Percentiles rank a stretch among this genome's conserved stretches.
Evolutionary conservation across 2,888 invertebrate genomes (phyloP).

Genomic region (Griposia aprilina): DNA sequence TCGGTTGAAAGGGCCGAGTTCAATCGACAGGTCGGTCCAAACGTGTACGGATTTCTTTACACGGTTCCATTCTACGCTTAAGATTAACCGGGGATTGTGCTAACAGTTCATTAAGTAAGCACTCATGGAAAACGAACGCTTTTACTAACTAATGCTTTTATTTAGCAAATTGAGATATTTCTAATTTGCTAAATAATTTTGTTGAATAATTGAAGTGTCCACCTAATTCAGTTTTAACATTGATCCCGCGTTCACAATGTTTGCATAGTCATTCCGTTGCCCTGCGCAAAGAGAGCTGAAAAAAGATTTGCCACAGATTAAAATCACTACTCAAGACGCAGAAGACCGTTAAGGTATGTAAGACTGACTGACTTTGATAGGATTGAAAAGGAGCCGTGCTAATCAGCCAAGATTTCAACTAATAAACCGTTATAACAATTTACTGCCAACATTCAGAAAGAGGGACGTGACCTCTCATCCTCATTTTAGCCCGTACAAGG

Average conservation of each 20-base stretch:
- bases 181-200: not conserved
- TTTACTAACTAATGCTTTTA: conserved; percentile 48
- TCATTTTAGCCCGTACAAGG: conserved; percentile 34
- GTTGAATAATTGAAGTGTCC: not conserved
- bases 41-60: conserved; percentile 56
- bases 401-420: conserved; percentile 17
- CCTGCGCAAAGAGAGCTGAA: not conserved
- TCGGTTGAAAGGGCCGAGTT: conserved; percentile 49
- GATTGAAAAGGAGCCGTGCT: conserved; percentile 1
- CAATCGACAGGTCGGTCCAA: conserved; percentile 45
- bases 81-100: conserved; percentile 44
- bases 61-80: conserved; percentile 37
- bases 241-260: not conserved
- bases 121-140: conserved; percentile 24
- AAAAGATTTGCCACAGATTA: conserved; percentile 26
- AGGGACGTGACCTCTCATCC: conserved; percentile 46
- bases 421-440: conserved; percentile 46
- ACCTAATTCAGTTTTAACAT: not conserved
- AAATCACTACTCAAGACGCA: conserved; percentile 1
- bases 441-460: not conserved
- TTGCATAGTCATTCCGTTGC: not conserved
- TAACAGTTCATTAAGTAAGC: conserved; percentile 47
- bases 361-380: conserved; percentile 14
- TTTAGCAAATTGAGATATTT: conserved; percentile 46
- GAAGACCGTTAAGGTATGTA: conserved; percentile 11